These are phyloP conservation scores for Elmis aenea DNA, from an alignment of 2,888 invertebrate species.

Conservation along the genomic window DNA sequence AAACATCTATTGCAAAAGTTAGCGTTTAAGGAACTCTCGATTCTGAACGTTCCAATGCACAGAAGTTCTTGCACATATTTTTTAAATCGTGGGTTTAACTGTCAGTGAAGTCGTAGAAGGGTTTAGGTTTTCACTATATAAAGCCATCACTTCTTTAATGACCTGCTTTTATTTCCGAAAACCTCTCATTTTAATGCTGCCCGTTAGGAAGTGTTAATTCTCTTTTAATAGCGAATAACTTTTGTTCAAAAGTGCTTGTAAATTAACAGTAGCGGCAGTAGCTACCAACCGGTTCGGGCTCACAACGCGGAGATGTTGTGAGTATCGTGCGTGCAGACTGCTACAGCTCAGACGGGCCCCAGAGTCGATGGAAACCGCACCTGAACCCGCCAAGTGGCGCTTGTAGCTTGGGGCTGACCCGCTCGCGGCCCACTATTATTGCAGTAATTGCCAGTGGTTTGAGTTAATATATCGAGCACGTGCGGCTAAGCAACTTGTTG, in stretches of 20 bases:
- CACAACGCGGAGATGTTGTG: constrained; percentile 26
- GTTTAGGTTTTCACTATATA: too few species aligned
- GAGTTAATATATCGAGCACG: constrained; percentile 31
- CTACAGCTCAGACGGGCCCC: constrained; percentile 23
- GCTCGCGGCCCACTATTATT: constrained; percentile 19
- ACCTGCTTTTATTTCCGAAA: too few species aligned
- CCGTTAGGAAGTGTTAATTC: constrained; percentile 16
- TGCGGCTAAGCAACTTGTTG: constrained; percentile 35
- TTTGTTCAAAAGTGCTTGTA: constrained; percentile 18
- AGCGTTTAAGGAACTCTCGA: too few species aligned
- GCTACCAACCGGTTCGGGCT: constrained; percentile 28
- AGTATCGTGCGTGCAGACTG: constrained; percentile 22
- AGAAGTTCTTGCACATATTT: too few species aligned
- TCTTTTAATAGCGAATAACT: constrained; percentile 5
- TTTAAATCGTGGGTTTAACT: too few species aligned
- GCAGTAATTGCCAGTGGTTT: constrained; percentile 28
- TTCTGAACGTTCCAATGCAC: too few species aligned
- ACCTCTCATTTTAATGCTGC: background rate
- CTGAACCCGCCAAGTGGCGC: constrained; percentile 17
- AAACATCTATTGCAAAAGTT: too few species aligned
- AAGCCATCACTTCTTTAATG: too few species aligned
- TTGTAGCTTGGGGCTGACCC: constrained; percentile 18
- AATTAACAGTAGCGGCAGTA: constrained; percentile 27
- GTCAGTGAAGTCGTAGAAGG: too few species aligned
- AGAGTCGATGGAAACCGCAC: constrained; percentile 25